Percentiles rank a stretch among this genome's conserved stretches.
Evolutionary conservation across 1,140 invertebrate genomes (phyloP).

Genomic region (Yoshiicerus persimilis): DNA sequence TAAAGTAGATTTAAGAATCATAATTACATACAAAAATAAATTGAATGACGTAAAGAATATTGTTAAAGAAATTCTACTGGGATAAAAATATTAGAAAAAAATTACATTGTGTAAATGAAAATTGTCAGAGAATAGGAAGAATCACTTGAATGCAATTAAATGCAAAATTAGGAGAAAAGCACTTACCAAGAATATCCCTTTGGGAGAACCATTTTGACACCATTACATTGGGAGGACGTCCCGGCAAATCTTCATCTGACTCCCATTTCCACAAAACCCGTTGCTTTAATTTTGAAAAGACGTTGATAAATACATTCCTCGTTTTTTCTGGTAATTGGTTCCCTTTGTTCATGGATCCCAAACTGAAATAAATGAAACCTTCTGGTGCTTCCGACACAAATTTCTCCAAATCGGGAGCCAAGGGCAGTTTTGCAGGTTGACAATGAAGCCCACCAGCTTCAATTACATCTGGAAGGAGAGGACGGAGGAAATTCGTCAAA

Average conservation of each 20-base stretch:
- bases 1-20: no score
- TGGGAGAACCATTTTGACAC: conserved; percentile 45
- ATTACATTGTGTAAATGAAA: no score
- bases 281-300: conserved; percentile 63
- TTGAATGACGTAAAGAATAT: no score
- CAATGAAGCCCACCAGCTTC: conserved; percentile 60
- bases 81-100: no score
- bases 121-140: no score
- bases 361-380: conserved; percentile 76
- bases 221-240: conserved; percentile 4
- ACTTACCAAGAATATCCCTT: conserved; percentile 51
- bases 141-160: no score
- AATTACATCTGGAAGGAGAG: conserved; percentile 57
- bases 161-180: no score
- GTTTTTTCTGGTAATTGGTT: conserved; percentile 71
- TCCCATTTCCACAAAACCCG: conserved; percentile 54
- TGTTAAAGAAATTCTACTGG: no score
- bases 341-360: conserved; percentile 74
- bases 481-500: conserved; percentile 56
- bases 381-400: conserved; percentile 65
- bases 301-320: conserved; percentile 66
- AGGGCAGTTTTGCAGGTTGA: background rate
- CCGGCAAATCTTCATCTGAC: conserved; percentile 50
- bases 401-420: conserved; percentile 62
- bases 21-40: no score